Conservation (phyloP, 2,888 invertebrate species). For the Omphaloscelis lunosa region DNA sequence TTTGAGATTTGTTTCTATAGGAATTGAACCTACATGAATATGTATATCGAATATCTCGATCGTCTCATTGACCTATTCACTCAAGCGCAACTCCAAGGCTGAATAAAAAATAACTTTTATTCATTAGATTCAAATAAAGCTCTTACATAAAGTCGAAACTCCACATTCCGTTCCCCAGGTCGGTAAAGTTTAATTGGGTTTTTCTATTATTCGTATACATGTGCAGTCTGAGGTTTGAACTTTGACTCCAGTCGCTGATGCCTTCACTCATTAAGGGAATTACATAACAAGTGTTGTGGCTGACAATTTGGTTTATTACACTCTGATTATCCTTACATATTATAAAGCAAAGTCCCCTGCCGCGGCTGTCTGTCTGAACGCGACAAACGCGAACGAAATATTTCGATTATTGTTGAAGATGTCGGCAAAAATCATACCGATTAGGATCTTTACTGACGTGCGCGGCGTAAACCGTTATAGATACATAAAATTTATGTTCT, state of each 20-base stretch:
- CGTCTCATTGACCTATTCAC: slow-evolving; percentile 32
- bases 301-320: background rate
- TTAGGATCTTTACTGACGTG: too few species aligned
- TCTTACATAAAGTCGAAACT: slow-evolving; percentile 22
- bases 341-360: too few species aligned
- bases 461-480: too few species aligned
- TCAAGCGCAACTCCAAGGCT: slow-evolving; percentile 7
- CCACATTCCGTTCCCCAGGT: slow-evolving; percentile 15
- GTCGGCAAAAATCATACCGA: too few species aligned
- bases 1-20: slow-evolving; percentile 61
- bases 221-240: slow-evolving; percentile 26
- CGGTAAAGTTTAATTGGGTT: slow-evolving; percentile 52
- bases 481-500: too few species aligned
- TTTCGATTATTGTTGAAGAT: too few species aligned
- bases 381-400: too few species aligned
- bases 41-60: slow-evolving; percentile 10
- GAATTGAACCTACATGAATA: slow-evolving; percentile 19
- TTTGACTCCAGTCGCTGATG: background rate
- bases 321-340: background rate
- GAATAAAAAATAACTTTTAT: slow-evolving; percentile 24
- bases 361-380: too few species aligned
- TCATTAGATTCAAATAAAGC: slow-evolving; percentile 37
- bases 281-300: background rate
- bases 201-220: slow-evolving; percentile 46
- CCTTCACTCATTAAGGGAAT: slow-evolving; percentile 18